Conservation (phyloP, 1,140 invertebrate species). For the Brachionus rotundiformis region DNA sequence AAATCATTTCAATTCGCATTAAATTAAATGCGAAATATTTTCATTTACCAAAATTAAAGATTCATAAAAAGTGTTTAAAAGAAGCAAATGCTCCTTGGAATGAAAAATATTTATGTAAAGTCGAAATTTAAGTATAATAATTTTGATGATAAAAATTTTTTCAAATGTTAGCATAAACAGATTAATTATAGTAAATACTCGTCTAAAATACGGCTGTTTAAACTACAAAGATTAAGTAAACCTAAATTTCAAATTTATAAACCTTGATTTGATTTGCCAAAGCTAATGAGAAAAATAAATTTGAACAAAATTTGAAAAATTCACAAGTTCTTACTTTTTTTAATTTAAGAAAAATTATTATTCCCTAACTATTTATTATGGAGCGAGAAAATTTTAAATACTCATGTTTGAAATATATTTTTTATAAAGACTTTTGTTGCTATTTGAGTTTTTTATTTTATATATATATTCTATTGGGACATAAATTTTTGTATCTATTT, state of each 20-base stretch:
- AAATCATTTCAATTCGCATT: too few relatives aligned
- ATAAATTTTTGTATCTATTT: too few relatives aligned
- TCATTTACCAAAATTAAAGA: neutral
- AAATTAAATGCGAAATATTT: conserved; percentile 5
- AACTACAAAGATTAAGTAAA: neutral
- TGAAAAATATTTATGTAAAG: neutral
- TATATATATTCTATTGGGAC: too few relatives aligned
- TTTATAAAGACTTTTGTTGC: too few relatives aligned
- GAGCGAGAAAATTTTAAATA: too few relatives aligned
- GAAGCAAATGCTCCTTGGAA: neutral
- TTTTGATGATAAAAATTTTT: neutral
- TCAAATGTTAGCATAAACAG: neutral
- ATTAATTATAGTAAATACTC: neutral
- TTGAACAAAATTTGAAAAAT: neutral
- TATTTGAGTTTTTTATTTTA: too few relatives aligned
- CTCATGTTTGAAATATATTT: too few relatives aligned
- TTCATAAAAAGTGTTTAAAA: neutral
- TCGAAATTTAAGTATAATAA: neutral
- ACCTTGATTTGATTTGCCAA: neutral
- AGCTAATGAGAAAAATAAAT: neutral
- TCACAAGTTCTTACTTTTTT: neutral
- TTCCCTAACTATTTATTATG: too few relatives aligned
- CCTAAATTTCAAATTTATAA: neutral
- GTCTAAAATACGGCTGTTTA: neutral
- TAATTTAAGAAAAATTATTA: too few relatives aligned